Base-by-base conservation (phyloP, 2,888 invertebrate species). In the Eupeodes luniger region DNA sequence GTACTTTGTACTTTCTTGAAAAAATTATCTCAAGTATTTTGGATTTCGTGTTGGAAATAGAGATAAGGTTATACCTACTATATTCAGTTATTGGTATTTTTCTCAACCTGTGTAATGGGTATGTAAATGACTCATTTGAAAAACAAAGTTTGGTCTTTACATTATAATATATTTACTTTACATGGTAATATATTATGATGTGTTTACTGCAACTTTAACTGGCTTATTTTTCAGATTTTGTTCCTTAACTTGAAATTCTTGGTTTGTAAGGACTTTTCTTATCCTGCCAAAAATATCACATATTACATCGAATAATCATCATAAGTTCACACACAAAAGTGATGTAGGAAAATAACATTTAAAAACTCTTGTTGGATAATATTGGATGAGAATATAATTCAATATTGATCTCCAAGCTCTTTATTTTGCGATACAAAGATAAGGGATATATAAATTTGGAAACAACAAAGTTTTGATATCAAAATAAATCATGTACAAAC, bases 381-480 rank as follows among this genome's bases (percentile, higher is more conserved):
- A 4, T 19, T 10, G 19, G 10, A 11, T 27, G n/a, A 11, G 55
- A 57, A 61, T 16, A 53, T 40, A 16, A 44, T 62, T 44, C 40
- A 62, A 62, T 62, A 44, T 44, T 40, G 62, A 62, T 16, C 16
- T n/a, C 1, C 6, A 16, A 62, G 61, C 16, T 62, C 16, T n/a
- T 5, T 14, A 40, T 16, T 40, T 40, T 40, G 40, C 44, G 14
- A 59, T 57, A 2, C 2, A 27, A 1, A 27, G 27, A 61, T 40
- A 40, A 36, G 16, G 16, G 36, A 61, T 61, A 40, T 47, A 47
- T 12, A 14, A 40, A 11, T 16, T 2, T 5, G 0, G 0, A 44
- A 44, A 61, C 40, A 62, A 62, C 40, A 62, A 62, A 62, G 62
- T 62, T 62, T 44, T 36, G 61, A 44, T 16, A 16, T 44, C 40